A percentile compares a stretch with the other conserved stretches of the same genome.
phyloP scores from a whole-genome alignment of 2,797 vertebrate species.

The Oceanodroma leucorhoa region DNA sequence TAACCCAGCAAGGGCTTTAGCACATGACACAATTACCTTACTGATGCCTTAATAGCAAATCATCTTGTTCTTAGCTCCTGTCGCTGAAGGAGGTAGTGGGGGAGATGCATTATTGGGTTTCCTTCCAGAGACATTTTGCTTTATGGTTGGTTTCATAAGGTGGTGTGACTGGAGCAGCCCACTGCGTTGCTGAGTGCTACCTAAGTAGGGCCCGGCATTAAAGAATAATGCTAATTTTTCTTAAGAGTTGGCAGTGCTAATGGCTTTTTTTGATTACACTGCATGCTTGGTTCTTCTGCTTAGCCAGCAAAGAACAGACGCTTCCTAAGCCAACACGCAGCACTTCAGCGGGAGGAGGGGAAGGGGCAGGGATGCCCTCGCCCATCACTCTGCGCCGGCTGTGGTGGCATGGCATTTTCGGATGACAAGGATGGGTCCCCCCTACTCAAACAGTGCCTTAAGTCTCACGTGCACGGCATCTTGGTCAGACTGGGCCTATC shows the following conservation, averaged over 20 bases:
- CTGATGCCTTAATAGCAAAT: constrained; percentile 29
- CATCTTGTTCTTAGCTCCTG: neutral
- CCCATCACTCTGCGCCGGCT: accelerated
- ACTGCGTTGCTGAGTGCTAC: neutral
- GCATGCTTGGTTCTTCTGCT: neutral
- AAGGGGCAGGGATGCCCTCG: neutral
- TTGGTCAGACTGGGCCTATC: neutral
- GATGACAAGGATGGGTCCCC: neutral
- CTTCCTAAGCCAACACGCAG: neutral
- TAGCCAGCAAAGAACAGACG: neutral
- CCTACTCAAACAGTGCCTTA: neutral
- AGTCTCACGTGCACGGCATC: accelerated
- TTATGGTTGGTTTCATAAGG: neutral
- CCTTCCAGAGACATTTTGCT: neutral
- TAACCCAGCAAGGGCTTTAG: constrained; percentile 4
- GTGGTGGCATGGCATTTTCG: accelerated
- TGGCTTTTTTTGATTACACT: neutral
- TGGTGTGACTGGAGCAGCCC: neutral
- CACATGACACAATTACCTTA: constrained; percentile 61
- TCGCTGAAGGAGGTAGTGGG: neutral
- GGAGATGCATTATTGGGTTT: neutral
- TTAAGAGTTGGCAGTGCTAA: neutral
- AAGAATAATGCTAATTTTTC: neutral
- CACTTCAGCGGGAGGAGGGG: neutral
- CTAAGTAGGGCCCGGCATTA: neutral